phyloP scores from a whole-genome alignment of 2,797 vertebrate genomes.

The Sebastiscus tertius region DNA sequence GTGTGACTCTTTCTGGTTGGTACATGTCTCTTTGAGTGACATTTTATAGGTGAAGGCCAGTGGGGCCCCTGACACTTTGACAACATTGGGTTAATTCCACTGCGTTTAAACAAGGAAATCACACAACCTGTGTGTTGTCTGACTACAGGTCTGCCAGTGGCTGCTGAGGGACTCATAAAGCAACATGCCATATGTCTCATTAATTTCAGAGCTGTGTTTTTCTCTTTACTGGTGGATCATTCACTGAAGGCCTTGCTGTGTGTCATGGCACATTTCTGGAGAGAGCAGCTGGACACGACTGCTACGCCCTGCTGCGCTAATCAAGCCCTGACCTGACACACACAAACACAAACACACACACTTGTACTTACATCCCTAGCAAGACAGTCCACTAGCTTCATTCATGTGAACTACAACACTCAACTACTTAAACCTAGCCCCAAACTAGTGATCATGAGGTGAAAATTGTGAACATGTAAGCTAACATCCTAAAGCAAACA shows the following conservation, averaged over 20 bases:
- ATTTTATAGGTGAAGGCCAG: neutral
- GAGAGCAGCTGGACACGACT: conserved; percentile 63
- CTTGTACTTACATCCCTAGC: neutral
- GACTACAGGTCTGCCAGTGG: conserved; percentile 14
- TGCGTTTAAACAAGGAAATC: conserved; percentile 6
- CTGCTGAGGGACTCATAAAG: conserved; percentile 36
- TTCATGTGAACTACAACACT: neutral
- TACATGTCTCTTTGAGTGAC: neutral
- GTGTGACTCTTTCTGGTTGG: neutral
- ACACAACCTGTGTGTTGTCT: conserved; percentile 21
- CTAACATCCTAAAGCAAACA: neutral
- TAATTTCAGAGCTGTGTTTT: conserved; percentile 34
- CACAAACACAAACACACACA: conserved; percentile 12
- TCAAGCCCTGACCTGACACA: conserved; percentile 53
- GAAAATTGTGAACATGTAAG: neutral
- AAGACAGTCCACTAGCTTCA: conserved; percentile 2
- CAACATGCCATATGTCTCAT: conserved; percentile 52
- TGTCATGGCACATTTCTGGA: conserved; percentile 59
- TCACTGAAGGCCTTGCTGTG: conserved; percentile 47
- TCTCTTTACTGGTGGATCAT: conserved; percentile 44
- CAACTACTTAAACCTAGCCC: neutral
- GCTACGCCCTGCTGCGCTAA: conserved; percentile 54
- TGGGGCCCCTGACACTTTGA: too few relatives aligned
- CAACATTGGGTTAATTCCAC: neutral
- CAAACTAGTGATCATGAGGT: neutral